phyloP scores from a whole-genome alignment of 2,888 invertebrate genomes.

The Alsophila aescularia region DNA sequence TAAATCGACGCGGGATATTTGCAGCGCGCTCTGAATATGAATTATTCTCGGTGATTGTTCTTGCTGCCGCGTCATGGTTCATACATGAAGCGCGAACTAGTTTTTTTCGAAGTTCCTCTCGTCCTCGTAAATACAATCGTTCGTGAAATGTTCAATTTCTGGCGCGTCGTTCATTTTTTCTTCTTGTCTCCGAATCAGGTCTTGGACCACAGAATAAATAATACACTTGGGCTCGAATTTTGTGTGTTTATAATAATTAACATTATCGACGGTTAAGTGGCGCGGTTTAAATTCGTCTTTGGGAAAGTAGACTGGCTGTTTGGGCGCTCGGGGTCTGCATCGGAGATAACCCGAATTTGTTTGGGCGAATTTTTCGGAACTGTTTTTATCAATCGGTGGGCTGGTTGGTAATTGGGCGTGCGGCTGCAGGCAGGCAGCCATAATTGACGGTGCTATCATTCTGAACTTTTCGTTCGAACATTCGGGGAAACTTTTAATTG shows the following conservation, averaged over 20 bases:
- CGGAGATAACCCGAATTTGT: slow-evolving; percentile 75
- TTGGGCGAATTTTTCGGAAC: slow-evolving; percentile 75
- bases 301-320: slow-evolving; percentile 48
- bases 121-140: slow-evolving; percentile 70
- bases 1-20: slow-evolving; percentile 78
- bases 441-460: slow-evolving; percentile 82
- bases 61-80: slow-evolving; percentile 81
- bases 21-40: slow-evolving; percentile 83
- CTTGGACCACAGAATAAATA: too few species aligned
- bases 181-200: slow-evolving; percentile 48
- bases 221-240: too few species aligned
- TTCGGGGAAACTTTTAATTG: slow-evolving; percentile 84
- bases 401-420: slow-evolving; percentile 75
- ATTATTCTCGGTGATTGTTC: slow-evolving; percentile 83
- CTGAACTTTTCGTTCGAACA: slow-evolving; percentile 76
- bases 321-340: slow-evolving; percentile 5
- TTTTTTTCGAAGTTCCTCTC: slow-evolving; percentile 69
- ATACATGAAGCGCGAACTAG: slow-evolving; percentile 83
- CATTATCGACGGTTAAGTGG: slow-evolving; percentile 62
- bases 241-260: slow-evolving; percentile 67
- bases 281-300: slow-evolving; percentile 59
- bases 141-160: slow-evolving; percentile 67
- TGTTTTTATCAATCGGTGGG: slow-evolving; percentile 79
- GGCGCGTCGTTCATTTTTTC: slow-evolving; percentile 55
- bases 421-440: slow-evolving; percentile 65